Percentiles rank a stretch among this genome's conserved stretches.
These are phyloP conservation scores for Acanthosepion lycidas DNA, from an alignment of 2,888 invertebrate species.

Conservation along the genomic window DNA sequence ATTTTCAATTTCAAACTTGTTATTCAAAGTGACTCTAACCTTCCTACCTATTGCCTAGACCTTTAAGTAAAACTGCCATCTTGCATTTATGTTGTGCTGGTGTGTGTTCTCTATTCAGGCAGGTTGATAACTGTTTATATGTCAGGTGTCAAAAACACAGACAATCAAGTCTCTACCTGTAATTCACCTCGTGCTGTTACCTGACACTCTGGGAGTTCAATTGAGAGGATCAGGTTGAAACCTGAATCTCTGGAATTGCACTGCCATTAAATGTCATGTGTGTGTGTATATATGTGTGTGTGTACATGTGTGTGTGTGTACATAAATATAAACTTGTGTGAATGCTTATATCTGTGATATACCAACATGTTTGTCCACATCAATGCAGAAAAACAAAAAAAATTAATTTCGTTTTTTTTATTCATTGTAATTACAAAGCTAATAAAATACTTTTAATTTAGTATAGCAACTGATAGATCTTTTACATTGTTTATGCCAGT, in stretches of 20 bases:
- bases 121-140: conserved; percentile 9
- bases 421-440: background rate
- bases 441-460: background rate
- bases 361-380: background rate
- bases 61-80: background rate
- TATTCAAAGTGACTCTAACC: too few species aligned
- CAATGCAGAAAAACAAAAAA: background rate
- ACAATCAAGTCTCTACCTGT: background rate
- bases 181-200: background rate
- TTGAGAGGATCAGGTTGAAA: background rate
- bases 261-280: background rate
- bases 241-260: conserved; percentile 11
- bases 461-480: background rate
- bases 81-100: background rate
- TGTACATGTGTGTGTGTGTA: background rate
- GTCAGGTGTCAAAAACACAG: conserved; percentile 33
- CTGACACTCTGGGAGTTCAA: background rate
- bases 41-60: background rate
- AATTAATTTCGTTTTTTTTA: background rate
- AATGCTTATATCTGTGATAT: background rate
- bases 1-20: background rate
- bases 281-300: background rate
- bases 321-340: background rate
- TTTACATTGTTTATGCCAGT: background rate
- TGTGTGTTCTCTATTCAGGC: background rate